phyloP scores from a whole-genome alignment of 2,888 invertebrate species.

The Lasius platythorax region DNA sequence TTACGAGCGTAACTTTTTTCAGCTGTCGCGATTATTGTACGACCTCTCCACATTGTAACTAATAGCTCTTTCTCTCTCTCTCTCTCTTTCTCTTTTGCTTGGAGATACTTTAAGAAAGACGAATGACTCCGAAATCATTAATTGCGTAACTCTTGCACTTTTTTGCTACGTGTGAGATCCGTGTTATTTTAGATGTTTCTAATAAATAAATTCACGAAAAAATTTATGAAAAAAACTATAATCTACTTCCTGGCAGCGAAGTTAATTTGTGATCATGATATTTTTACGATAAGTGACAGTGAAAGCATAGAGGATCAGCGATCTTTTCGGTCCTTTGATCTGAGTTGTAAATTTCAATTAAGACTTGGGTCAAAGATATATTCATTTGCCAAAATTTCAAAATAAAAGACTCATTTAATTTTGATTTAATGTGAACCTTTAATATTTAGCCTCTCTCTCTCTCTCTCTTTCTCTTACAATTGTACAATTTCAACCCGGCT shows the following conservation, averaged over 20 bases:
- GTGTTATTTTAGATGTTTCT: slow-evolving; percentile 30
- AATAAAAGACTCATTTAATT: neutral
- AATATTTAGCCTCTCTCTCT: neutral
- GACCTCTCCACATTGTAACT: neutral
- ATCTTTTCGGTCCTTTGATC: neutral
- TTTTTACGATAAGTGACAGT: slow-evolving; percentile 31
- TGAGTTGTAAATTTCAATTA: slow-evolving; percentile 3
- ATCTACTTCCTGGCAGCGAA: neutral
- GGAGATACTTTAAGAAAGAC: slow-evolving; percentile 5
- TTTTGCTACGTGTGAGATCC: slow-evolving; percentile 11
- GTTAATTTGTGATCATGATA: slow-evolving; percentile 23
- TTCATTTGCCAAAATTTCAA: neutral
- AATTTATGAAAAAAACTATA: slow-evolving; percentile 19
- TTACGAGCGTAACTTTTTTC: slow-evolving; percentile 36
- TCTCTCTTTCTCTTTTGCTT: neutral
- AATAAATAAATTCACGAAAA: slow-evolving; percentile 30
- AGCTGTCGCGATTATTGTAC: slow-evolving; percentile 30
- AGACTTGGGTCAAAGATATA: neutral
- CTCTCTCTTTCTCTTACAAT: neutral
- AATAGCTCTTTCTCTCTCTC: neutral
- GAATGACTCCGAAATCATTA: slow-evolving; percentile 37
- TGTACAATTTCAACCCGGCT: slow-evolving; percentile 23
- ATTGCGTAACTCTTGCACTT: slow-evolving; percentile 11
- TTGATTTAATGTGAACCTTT: neutral
- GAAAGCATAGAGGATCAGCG: neutral